A percentile compares a stretch with the other conserved stretches of the same genome.
Evolutionary conservation across 2,113 vertebrate species (phyloP).

Genomic region (Dipodomys ordii): DNA sequence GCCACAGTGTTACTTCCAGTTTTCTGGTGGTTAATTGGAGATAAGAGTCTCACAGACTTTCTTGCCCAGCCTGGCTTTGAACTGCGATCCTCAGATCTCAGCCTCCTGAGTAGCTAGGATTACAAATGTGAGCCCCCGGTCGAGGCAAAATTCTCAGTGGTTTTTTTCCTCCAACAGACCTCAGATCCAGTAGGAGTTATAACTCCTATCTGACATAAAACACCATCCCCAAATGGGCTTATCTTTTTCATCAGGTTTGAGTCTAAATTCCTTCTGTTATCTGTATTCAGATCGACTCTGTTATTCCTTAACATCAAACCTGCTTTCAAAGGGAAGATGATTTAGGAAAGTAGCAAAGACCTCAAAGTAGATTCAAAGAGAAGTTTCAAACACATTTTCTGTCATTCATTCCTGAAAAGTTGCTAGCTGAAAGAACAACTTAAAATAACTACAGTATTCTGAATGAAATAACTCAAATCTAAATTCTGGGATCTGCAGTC

Average conservation of each 20-base stretch:
- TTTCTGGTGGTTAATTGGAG: too few relatives aligned
- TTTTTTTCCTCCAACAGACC: conserved; percentile 3
- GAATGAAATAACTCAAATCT: not conserved
- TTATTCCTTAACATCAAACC: conserved; percentile 36
- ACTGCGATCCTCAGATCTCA: too few relatives aligned
- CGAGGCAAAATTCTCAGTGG: too few relatives aligned
- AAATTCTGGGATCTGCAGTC: conserved; percentile 24
- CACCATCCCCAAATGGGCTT: conserved; percentile 12
- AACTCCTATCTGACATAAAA: conserved; percentile 47
- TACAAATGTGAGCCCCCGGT: too few relatives aligned
- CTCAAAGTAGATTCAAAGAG: conserved; percentile 18
- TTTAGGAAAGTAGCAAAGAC: not conserved
- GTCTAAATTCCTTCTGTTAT: conserved; percentile 6
- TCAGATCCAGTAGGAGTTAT: conserved; percentile 35
- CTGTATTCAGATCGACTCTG: conserved; percentile 36
- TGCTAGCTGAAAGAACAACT: conserved; percentile 29
- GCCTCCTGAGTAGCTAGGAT: too few relatives aligned
- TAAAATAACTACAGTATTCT: not conserved
- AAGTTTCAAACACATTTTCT: conserved; percentile 24
- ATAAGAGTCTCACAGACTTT: too few relatives aligned
- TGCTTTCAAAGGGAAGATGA: conserved; percentile 44
- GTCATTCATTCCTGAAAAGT: conserved; percentile 4
- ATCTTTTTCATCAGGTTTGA: conserved; percentile 44
- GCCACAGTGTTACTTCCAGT: too few relatives aligned
- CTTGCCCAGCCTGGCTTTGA: too few relatives aligned